phyloP scores from a whole-genome alignment of 2,888 invertebrate genomes.

The Sarcophaga subvicina region DNA sequence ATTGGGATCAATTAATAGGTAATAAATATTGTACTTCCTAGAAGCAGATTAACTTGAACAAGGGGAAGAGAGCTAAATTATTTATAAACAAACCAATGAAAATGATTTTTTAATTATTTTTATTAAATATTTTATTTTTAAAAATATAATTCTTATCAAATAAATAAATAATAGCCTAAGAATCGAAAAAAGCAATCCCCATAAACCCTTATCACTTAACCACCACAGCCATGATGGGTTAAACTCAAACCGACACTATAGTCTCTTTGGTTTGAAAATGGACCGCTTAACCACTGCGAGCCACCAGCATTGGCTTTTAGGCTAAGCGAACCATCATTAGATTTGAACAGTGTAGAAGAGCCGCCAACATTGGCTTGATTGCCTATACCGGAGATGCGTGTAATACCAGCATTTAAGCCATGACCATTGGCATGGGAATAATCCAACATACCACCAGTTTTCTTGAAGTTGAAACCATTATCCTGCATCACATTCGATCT shows the following conservation, averaged over 20 bases:
- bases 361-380: slow-evolving; percentile 21
- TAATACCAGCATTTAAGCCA: slow-evolving; percentile 40
- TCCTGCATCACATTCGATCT: slow-evolving; percentile 21
- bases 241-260: slow-evolving; percentile 40
- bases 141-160: too few relatives aligned
- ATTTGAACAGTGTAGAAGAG: slow-evolving; percentile 32
- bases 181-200: too few relatives aligned
- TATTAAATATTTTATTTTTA: too few relatives aligned
- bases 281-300: slow-evolving; percentile 38
- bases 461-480: slow-evolving; percentile 43
- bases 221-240: not conserved
- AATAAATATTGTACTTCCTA: not conserved
- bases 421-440: slow-evolving; percentile 39
- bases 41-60: too few relatives aligned
- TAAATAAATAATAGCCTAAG: too few relatives aligned
- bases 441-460: slow-evolving; percentile 31
- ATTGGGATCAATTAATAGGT: not conserved
- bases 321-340: slow-evolving; percentile 33
- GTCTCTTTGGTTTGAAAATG: slow-evolving; percentile 17
- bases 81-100: too few relatives aligned
- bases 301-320: slow-evolving; percentile 36
- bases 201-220: too few relatives aligned
- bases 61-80: too few relatives aligned
- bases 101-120: too few relatives aligned
- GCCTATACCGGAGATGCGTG: slow-evolving; percentile 36